Conservation (phyloP, 2,797 vertebrate genomes). For the Crenuchus spilurus region DNA sequence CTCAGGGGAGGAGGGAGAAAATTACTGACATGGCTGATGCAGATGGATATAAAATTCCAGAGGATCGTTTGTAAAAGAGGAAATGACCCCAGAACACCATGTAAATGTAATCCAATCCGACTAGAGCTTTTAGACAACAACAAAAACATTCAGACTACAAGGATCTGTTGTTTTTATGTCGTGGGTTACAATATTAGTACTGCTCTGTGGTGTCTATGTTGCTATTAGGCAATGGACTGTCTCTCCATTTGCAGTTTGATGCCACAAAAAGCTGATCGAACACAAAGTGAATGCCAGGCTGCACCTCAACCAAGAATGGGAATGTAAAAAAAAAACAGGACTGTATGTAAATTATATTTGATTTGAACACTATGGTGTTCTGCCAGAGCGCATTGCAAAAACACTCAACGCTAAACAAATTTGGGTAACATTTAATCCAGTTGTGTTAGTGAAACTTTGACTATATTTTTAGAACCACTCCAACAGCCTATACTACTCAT, state of each 20-base stretch:
- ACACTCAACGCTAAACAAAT: constrained; percentile 63
- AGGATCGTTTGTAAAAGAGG: no score
- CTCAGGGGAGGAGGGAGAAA: no score
- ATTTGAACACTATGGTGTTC: constrained; percentile 64
- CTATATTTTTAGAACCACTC: constrained; percentile 38
- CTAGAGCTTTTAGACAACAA: no score
- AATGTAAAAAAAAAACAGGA: constrained; percentile 19
- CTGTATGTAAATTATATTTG: no score
- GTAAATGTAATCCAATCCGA: no score
- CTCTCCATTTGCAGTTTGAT: neutral
- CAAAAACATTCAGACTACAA: no score
- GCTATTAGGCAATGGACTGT: neutral
- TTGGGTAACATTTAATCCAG: constrained; percentile 9
- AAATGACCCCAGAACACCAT: no score
- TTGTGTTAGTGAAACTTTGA: constrained; percentile 30
- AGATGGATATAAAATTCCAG: no score
- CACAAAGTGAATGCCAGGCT: constrained; percentile 28
- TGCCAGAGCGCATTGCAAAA: constrained; percentile 66
- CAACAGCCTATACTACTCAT: neutral
- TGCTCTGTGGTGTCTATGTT: constrained; percentile 3
- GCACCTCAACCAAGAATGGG: constrained; percentile 3
- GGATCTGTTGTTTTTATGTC: constrained; percentile 10
- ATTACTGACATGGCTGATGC: no score
- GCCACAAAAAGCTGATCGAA: constrained; percentile 25
- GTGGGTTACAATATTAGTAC: neutral